phyloP scores from a whole-genome alignment of 2,113 vertebrate genomes.

The Electrona antarctica region DNA sequence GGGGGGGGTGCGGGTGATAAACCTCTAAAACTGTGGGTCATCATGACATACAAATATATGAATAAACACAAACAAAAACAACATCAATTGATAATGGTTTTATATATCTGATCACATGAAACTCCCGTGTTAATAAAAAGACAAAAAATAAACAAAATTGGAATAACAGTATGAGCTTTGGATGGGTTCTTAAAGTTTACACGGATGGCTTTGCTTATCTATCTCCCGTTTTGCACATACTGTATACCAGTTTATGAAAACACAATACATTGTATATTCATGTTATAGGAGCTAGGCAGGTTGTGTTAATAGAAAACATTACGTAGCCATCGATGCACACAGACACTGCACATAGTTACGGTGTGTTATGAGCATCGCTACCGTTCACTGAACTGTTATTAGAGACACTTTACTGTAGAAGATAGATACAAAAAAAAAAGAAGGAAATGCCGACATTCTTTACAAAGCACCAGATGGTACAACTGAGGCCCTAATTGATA shows the following conservation, averaged over 20 bases:
- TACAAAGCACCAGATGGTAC: conserved; percentile 77
- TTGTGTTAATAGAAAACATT: conserved; percentile 88
- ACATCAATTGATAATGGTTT: conserved; percentile 78
- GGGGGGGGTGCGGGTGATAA: conserved; percentile 36
- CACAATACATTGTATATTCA: conserved; percentile 66
- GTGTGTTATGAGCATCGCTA: conserved; percentile 76
- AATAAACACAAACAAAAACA: conserved; percentile 48
- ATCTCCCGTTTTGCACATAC: conserved; percentile 31
- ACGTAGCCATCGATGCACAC: conserved; percentile 79
- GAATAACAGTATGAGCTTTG: conserved; percentile 55
- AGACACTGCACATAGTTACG: conserved; percentile 83
- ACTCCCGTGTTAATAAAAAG: conserved; percentile 56
- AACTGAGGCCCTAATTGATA: conserved; percentile 63
- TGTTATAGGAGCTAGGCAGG: conserved; percentile 81
- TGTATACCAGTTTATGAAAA: conserved; percentile 72
- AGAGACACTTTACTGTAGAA: conserved; percentile 61
- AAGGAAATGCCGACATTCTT: conserved; percentile 79
- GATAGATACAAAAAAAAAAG: conserved; percentile 15
- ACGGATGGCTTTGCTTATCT: conserved; percentile 57
- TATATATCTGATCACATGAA: conserved; percentile 71
- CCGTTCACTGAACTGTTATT: conserved; percentile 63
- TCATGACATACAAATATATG: conserved; percentile 54
- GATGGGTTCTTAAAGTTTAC: conserved; percentile 71
- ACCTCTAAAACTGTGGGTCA: conserved; percentile 34
- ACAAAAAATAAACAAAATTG: conserved; percentile 28